phyloP scores from a whole-genome alignment of 2,797 vertebrate species.

The Momotus momota region DNA sequence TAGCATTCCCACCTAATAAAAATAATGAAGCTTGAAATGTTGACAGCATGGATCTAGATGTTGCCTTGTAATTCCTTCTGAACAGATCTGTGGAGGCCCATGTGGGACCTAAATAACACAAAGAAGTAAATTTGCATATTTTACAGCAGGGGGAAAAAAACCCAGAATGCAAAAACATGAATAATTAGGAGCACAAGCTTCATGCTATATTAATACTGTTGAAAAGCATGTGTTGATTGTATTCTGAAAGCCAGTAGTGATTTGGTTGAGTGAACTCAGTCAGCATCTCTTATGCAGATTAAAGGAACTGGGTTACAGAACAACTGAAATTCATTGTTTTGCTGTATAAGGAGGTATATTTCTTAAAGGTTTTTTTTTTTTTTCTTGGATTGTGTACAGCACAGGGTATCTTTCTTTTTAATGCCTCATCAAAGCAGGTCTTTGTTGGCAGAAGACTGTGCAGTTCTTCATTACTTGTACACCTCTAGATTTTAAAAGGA shows the following conservation, averaged over 20 bases:
- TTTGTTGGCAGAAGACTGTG: neutral
- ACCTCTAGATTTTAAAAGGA: conserved; percentile 18
- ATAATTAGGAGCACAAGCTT: conserved; percentile 72
- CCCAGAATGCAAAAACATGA: conserved; percentile 67
- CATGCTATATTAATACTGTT: conserved; percentile 74
- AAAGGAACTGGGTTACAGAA: conserved; percentile 73
- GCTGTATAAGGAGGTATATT: conserved; percentile 53
- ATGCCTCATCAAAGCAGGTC: neutral
- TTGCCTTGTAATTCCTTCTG: conserved; percentile 68
- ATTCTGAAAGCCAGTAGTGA: conserved; percentile 66
- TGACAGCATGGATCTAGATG: conserved; percentile 63
- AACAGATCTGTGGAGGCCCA: conserved; percentile 64
- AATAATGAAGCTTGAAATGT: conserved; percentile 76
- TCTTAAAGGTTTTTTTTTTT: conserved; percentile 20
- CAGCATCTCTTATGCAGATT: conserved; percentile 72
- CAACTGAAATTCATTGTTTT: conserved; percentile 69
- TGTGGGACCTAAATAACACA: conserved; percentile 69
- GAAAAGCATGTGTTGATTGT: conserved; percentile 74
- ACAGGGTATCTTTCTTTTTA: neutral
- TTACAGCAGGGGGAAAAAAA: conserved; percentile 70
- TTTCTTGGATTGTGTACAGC: neutral
- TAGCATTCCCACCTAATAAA: conserved; percentile 55
- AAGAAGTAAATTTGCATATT: conserved; percentile 77
- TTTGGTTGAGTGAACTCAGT: conserved; percentile 72
- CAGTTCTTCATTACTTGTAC: neutral